A percentile compares a stretch with the other conserved stretches of the same genome.
Conservation (phyloP, 1,140 invertebrate species). For the Scaptomyza montana region DNA sequence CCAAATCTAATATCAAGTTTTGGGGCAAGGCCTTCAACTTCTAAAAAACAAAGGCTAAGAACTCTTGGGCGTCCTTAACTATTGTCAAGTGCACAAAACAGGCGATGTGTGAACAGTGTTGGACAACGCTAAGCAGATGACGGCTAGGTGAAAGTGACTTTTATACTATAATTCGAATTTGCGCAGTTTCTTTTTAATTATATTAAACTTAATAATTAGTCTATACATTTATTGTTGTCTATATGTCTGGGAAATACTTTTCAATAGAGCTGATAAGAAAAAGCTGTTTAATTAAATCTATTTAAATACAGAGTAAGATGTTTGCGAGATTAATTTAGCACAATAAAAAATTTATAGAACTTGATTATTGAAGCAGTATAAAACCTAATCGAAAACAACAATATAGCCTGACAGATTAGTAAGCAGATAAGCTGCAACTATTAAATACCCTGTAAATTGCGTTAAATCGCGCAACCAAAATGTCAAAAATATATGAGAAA, state of each 20-base stretch:
- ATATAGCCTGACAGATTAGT: too few species aligned
- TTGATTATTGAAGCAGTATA: too few species aligned
- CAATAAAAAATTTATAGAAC: too few species aligned
- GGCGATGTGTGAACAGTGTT: conserved; percentile 2
- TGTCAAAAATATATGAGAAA: too few species aligned
- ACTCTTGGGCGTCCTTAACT: conserved; percentile 14
- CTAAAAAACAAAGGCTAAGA: conserved; percentile 5
- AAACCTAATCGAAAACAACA: too few species aligned
- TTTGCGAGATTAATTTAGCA: too few species aligned
- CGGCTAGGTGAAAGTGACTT: conserved; percentile 1
- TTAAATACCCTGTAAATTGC: background rate
- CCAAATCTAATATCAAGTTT: conserved; percentile 46
- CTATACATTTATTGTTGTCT: conserved; percentile 3
- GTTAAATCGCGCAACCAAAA: too few species aligned
- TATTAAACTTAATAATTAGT: background rate
- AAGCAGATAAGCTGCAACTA: background rate
- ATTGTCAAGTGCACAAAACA: conserved; percentile 22
- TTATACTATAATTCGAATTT: conserved; percentile 10
- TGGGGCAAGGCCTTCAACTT: background rate
- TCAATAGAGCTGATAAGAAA: background rate
- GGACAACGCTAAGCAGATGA: background rate
- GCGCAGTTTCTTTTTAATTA: conserved; percentile 8
- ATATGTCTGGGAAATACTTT: background rate
- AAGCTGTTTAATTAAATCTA: background rate
- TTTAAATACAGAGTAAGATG: too few species aligned